phyloP scores from a whole-genome alignment of 1,140 invertebrate species.

The Zaprionus capensis region DNA sequence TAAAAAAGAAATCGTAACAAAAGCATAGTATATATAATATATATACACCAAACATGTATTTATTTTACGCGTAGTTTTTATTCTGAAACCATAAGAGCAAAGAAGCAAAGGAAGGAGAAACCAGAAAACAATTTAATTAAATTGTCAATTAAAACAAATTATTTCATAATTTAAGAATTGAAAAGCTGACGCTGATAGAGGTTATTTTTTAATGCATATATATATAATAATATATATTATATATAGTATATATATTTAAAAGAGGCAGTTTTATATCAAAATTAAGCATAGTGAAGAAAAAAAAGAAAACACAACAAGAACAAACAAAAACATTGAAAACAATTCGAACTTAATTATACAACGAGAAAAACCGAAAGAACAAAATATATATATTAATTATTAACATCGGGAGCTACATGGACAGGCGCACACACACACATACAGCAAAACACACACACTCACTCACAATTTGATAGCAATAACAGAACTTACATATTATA shows the following conservation, averaged over 20 bases:
- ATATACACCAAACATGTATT: constrained; percentile 71
- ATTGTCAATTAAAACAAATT: constrained; percentile 76
- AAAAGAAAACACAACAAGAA: constrained; percentile 50
- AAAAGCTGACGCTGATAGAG: constrained; percentile 69
- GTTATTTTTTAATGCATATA: constrained; percentile 80
- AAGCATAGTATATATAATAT: constrained; percentile 76
- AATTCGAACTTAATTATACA: constrained; percentile 84
- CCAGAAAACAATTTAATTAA: constrained; percentile 77
- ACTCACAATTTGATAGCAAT: constrained; percentile 67
- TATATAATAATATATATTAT: constrained; percentile 68
- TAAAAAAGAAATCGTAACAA: constrained; percentile 49
- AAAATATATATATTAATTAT: constrained; percentile 56
- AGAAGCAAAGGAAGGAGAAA: constrained; percentile 37
- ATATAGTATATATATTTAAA: constrained; percentile 61
- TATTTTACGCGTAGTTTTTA: constrained; percentile 77
- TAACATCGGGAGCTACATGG: constrained; percentile 53
- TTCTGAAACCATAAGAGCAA: constrained; percentile 47
- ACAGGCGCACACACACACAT: constrained; percentile 50
- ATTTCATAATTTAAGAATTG: constrained; percentile 81
- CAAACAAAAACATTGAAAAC: constrained; percentile 78
- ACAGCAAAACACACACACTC: constrained; percentile 31
- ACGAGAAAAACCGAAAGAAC: constrained; percentile 67
- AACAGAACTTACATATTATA: constrained; percentile 40
- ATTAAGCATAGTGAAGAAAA: constrained; percentile 76
- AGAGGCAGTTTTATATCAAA: constrained; percentile 81